Percentiles rank a stretch among this genome's conserved stretches.
Conservation (phyloP, 1,140 invertebrate species). For the Heliconius eleuchia region DNA sequence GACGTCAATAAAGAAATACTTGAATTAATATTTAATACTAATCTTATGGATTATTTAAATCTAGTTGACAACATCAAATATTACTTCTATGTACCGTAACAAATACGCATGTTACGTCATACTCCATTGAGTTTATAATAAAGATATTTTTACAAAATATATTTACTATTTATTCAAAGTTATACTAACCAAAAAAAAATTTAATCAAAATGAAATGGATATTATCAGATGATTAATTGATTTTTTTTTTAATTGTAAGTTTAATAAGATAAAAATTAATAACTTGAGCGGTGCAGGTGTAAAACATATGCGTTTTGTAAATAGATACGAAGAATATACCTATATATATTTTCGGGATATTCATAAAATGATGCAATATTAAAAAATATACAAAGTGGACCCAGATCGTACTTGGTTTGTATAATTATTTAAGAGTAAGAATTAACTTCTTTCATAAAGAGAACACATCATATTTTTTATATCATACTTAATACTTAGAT, state of each 20-base stretch:
- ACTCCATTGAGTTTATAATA: no score
- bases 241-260: background rate
- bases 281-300: background rate
- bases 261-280: background rate
- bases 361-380: background rate
- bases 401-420: background rate
- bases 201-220: background rate
- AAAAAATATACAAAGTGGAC: conserved; percentile 5
- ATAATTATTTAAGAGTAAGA: background rate
- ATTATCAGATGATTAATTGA: background rate
- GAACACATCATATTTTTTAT: background rate
- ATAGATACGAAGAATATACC: background rate
- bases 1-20: background rate
- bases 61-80: no score
- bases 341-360: background rate
- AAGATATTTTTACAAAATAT: no score
- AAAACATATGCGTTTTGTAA: background rate
- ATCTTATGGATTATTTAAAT: no score
- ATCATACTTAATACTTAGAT: background rate
- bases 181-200: no score
- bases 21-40: no score
- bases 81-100: no score
- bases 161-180: no score
- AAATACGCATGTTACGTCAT: no score
- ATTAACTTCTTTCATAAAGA: background rate